A percentile compares a stretch with the other conserved stretches of the same genome.
These are phyloP conservation scores for Caenorhabditis inopinata DNA, from an alignment of 1,140 invertebrate species.

Conservation along the genomic window DNA sequence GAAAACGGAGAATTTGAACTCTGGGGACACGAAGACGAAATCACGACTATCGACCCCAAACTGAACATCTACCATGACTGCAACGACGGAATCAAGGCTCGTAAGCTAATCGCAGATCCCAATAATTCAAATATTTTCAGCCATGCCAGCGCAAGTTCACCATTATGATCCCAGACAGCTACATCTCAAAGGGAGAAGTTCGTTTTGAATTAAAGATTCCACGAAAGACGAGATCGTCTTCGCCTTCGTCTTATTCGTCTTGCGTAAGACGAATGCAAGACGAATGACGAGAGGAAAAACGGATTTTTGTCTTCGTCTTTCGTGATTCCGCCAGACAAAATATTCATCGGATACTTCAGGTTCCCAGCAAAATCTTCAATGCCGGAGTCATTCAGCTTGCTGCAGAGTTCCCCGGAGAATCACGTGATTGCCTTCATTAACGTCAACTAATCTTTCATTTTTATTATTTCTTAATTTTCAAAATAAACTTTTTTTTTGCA, in stretches of 20 bases:
- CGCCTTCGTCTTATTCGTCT: no score
- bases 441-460: background rate
- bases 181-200: conserved; percentile 48
- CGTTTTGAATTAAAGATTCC: no score
- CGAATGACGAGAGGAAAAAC: no score
- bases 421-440: conserved; percentile 47
- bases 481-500: background rate
- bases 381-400: conserved; percentile 47
- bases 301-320: no score
- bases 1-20: conserved; percentile 48
- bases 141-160: conserved; percentile 53
- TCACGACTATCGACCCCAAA: conserved; percentile 53
- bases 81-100: conserved; percentile 38
- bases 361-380: conserved; percentile 40
- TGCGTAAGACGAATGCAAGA: no score
- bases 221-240: no score
- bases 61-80: conserved; percentile 53
- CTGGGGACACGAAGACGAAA: conserved; percentile 40
- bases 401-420: conserved; percentile 46
- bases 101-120: no score
- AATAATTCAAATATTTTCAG: background rate
- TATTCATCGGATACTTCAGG: no score
- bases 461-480: background rate
- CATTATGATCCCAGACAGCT: conserved; percentile 51
- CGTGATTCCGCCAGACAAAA: no score